Conservation (phyloP, 2,113 vertebrate species). For the Corynorhinus townsendii region DNA sequence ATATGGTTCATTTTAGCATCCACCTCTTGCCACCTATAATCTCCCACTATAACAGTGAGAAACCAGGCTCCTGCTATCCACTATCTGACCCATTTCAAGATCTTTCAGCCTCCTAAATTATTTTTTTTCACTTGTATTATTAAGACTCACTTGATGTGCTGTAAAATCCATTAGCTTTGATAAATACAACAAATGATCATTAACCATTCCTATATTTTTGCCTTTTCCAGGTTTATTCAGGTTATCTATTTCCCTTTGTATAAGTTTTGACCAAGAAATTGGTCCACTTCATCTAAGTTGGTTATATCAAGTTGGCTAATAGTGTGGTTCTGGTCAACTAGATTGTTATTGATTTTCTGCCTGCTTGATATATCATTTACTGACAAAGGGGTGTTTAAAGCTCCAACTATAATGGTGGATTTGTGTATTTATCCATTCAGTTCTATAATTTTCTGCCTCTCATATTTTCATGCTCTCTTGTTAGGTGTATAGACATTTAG, state of each 20-base stretch:
- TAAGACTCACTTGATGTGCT: neutral
- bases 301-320: neutral
- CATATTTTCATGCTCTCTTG: neutral
- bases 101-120: neutral
- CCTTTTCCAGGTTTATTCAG: neutral
- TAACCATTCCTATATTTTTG: neutral
- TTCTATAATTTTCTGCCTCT: neutral
- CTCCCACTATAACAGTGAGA: neutral
- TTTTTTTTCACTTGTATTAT: neutral
- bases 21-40: neutral
- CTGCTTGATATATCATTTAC: neutral
- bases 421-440: neutral
- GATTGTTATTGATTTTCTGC: neutral
- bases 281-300: neutral
- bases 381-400: neutral
- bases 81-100: neutral
- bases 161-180: neutral
- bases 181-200: neutral
- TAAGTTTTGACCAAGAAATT: neutral
- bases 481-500: neutral
- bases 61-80: neutral
- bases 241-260: neutral
- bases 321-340: neutral
- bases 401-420: neutral
- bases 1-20: neutral